A percentile compares a stretch with the other conserved stretches of the same genome.
Conservation (phyloP, 2,888 invertebrate species). For the Asteroscopus sphinx region DNA sequence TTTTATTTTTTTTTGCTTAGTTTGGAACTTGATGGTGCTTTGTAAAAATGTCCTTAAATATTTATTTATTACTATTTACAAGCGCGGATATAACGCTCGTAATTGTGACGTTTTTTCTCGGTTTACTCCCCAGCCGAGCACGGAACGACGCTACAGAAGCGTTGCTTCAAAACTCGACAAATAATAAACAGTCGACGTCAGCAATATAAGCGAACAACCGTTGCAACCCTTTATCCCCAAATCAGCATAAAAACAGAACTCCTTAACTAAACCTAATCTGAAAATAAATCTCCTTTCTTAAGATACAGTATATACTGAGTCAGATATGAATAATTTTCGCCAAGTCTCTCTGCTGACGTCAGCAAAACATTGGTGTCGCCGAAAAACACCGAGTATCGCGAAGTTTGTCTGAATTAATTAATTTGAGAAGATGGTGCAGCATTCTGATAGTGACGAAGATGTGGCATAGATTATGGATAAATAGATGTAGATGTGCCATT, state of each 20-base stretch:
- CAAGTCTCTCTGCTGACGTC: conserved; percentile 43
- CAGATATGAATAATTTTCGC: conserved; percentile 56
- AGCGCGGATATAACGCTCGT: no score
- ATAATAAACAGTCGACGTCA: conserved; percentile 25
- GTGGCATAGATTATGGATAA: conserved; percentile 49
- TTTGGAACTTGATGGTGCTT: no score
- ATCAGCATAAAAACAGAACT: conserved; percentile 30
- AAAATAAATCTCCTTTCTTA: conserved; percentile 52
- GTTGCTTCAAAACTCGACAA: neutral
- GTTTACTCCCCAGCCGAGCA: no score
- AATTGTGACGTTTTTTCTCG: no score
- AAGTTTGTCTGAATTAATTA: conserved; percentile 75
- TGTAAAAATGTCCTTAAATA: no score
- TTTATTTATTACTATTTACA: no score
- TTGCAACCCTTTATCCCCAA: conserved; percentile 4
- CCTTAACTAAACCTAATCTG: conserved; percentile 42
- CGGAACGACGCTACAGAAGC: no score
- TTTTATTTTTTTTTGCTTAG: no score
- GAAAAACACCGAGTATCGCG: conserved; percentile 60
- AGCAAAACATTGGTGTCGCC: conserved; percentile 36
- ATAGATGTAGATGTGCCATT: conserved; percentile 18
- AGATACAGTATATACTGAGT: conserved; percentile 36
- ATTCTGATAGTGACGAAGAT: conserved; percentile 57
- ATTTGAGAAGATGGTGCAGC: conserved; percentile 62
- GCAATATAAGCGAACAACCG: no score